Conservation (phyloP, 2,888 invertebrate species). For the Mythimna ferrago region DNA sequence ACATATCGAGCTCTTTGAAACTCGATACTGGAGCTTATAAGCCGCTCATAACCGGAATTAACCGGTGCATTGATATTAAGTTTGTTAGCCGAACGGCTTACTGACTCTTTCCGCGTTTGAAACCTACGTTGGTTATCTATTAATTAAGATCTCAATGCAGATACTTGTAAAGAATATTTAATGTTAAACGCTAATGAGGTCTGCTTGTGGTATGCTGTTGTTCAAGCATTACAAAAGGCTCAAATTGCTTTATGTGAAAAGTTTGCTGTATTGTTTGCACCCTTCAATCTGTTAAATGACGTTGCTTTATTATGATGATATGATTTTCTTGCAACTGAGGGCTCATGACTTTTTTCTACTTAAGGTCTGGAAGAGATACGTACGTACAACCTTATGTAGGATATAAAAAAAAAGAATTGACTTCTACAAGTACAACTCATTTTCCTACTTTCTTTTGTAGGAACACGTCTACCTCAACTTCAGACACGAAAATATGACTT, state of each 20-base stretch:
- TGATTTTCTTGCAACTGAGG: neutral
- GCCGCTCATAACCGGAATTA: conserved; percentile 55
- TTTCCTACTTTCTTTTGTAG: neutral
- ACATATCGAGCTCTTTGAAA: conserved; percentile 60
- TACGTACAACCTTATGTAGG: neutral
- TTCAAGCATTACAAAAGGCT: neutral
- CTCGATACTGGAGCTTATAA: conserved; percentile 56
- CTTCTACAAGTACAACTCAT: neutral
- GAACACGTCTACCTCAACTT: neutral
- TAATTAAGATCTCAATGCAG: conserved; percentile 12
- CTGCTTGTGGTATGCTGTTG: neutral
- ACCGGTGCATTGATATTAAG: conserved; percentile 59
- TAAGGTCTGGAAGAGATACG: neutral
- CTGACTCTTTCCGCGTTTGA: conserved; percentile 23
- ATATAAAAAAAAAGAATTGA: too few species aligned
- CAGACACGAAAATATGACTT: conserved; percentile 30
- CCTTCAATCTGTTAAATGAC: neutral
- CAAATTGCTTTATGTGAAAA: neutral
- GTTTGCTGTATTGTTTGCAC: neutral
- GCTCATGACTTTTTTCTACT: neutral
- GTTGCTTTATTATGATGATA: neutral
- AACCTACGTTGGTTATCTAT: neutral
- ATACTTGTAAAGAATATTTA: conserved; percentile 1
- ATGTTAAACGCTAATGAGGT: neutral
- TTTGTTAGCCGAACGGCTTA: conserved; percentile 56